A percentile compares a stretch with the other conserved stretches of the same genome.
Conservation (phyloP, 2,113 vertebrate species). For the Gymnocephalus cernua region DNA sequence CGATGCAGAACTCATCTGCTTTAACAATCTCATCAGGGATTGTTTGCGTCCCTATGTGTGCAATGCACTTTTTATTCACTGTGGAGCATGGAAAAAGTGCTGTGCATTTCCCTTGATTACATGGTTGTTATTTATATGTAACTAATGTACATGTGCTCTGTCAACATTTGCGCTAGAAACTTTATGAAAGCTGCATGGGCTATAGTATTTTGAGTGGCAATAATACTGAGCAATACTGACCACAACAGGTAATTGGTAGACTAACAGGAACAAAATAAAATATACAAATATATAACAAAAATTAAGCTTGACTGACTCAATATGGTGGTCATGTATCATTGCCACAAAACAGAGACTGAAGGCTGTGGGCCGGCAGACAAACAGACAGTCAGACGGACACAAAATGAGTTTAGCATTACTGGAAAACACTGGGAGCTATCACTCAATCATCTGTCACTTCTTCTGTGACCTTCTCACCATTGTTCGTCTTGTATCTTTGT, state of each 20-base stretch:
- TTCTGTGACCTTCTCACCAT: slow-evolving; percentile 72
- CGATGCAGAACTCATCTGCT: neutral
- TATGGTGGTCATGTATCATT: slow-evolving; percentile 28
- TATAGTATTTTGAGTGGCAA: neutral
- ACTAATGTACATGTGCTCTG: neutral
- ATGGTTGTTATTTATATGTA: neutral
- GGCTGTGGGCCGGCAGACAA: slow-evolving; percentile 14
- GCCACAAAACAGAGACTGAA: slow-evolving; percentile 9
- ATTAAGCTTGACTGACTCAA: slow-evolving; percentile 14
- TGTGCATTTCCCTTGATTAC: neutral
- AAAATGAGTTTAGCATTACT: slow-evolving; percentile 45
- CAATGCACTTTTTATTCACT: slow-evolving; percentile 5
- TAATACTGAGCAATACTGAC: neutral
- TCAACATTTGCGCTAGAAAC: neutral
- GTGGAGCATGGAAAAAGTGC: neutral
- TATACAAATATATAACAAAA: neutral
- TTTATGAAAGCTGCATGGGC: neutral
- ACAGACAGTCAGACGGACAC: slow-evolving; percentile 32
- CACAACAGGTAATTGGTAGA: neutral
- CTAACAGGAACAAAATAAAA: neutral
- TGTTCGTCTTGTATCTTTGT: slow-evolving; percentile 68
- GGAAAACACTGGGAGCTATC: slow-evolving; percentile 50
- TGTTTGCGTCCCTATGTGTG: neutral
- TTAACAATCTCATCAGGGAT: slow-evolving; percentile 4
- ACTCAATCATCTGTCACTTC: slow-evolving; percentile 63